Evolutionary conservation across 2,797 vertebrate species (phyloP), one percentile per base, ranked within the genome.

Genomic region (Hypotaenidia okinawae): DNA sequence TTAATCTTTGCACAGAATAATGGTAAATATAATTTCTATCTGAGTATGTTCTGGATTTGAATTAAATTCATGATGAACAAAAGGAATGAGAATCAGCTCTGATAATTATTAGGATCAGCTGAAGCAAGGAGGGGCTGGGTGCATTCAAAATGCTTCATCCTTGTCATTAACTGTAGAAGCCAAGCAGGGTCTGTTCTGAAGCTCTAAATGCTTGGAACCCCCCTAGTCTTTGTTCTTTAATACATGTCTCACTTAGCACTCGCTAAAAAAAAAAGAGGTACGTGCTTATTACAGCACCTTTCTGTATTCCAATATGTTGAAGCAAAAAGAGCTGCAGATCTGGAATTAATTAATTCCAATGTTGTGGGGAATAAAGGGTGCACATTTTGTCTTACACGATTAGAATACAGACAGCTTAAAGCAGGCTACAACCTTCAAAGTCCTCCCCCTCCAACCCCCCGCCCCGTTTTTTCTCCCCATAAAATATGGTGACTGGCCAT

Each of bases 1-100:
- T 86, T 95, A 69, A 67, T 70, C 90, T 84, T 96, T 80, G 77
- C 66, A 92, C 66, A 83, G 62, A 96, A 64, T 68, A 84, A 88
- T 45, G 55, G 62, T 78, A 96, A 94, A 92, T 66, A 91, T 17
- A 83, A 80, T 47, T 83, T 85, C 22, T 41, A 27, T 74, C 39
- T 51, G 55, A 90, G 10, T 80, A 51, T 85, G 28, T 66, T 90
- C 62, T 93, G 52, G 51, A 81, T 35, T 55, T 58, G 82, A 95
- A 94, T 91, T 83, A 85, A 91, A 91, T 68, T 78, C 35, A 55
- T 62, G 72, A 84, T 1, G 10, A 95, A 92, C 41, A 84, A 94
- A 94, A 88, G 33, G 35, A 89, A 78, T 59, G 51, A 95, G 45
- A 6, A 13, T 69, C 24, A 72, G 39, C 25, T 87, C 62, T 75